A percentile compares a stretch with the other conserved stretches of the same genome.
Conservation (phyloP, 1,140 invertebrate genomes). For the Helicoverpa armigera region DNA sequence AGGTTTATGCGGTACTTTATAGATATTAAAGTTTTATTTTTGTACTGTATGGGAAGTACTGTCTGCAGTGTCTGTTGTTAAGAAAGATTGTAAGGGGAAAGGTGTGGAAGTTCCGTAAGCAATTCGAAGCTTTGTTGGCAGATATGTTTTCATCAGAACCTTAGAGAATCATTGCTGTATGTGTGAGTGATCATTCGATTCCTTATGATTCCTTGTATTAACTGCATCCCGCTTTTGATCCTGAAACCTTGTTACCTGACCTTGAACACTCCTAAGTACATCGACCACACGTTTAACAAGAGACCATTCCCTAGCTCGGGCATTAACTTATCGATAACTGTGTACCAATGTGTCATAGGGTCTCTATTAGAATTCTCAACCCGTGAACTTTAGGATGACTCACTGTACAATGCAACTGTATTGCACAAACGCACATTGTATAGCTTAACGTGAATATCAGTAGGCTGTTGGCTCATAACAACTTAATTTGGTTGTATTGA, state of each 20-base stretch:
- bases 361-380: constrained; percentile 12
- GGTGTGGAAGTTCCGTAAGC: not conserved
- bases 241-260: no score
- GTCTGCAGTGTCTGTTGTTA: not conserved
- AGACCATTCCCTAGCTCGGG: no score
- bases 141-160: no score
- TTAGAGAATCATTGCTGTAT: no score
- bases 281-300: no score
- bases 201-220: no score
- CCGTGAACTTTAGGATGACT: constrained; percentile 14
- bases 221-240: no score
- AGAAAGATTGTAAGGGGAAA: not conserved
- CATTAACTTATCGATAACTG: not conserved
- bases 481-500: constrained; percentile 18
- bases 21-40: constrained; percentile 38
- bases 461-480: constrained; percentile 21
- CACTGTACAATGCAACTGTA: constrained; percentile 29
- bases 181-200: no score
- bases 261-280: no score
- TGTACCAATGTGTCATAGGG: constrained; percentile 8
- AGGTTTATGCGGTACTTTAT: constrained; percentile 26
- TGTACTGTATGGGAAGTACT: not conserved
- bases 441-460: constrained; percentile 8
- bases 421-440: not conserved
- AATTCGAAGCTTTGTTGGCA: not conserved